Evolutionary conservation across 2,888 invertebrate species (phyloP).

Genomic region (Petrolisthes manimaculis): DNA sequence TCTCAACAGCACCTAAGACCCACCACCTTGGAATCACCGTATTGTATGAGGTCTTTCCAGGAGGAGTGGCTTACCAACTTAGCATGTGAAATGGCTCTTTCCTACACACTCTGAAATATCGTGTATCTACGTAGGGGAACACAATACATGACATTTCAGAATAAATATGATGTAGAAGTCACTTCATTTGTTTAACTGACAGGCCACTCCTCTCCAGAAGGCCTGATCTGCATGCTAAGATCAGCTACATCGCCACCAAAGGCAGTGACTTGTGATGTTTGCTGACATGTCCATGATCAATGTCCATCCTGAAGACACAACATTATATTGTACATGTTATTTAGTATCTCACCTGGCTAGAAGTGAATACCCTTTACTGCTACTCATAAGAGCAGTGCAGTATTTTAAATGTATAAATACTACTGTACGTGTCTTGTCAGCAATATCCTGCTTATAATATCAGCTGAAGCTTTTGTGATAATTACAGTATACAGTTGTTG

Average conservation of each 20-base stretch:
- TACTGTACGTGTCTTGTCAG: constrained; percentile 45
- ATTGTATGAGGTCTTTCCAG: not conserved
- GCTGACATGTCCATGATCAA: constrained; percentile 30
- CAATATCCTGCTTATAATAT: constrained; percentile 50
- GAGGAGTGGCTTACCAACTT: not conserved
- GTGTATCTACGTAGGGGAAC: too few relatives aligned
- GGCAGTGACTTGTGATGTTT: constrained; percentile 6
- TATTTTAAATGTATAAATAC: constrained; percentile 19
- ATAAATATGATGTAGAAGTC: too few relatives aligned
- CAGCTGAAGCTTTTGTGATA: constrained; percentile 57
- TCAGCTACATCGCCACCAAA: not conserved
- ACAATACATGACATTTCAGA: too few relatives aligned
- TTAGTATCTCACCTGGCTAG: constrained; percentile 36
- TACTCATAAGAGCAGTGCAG: constrained; percentile 41
- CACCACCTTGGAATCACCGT: constrained; percentile 47
- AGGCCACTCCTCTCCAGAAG: too few relatives aligned
- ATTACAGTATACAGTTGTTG: constrained; percentile 39
- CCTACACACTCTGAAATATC: too few relatives aligned
- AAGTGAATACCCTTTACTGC: constrained; percentile 39
- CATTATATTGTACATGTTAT: constrained; percentile 1
- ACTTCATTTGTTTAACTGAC: too few relatives aligned
- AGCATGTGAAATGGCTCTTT: not conserved
- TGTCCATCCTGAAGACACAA: constrained; percentile 37
- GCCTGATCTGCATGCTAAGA: too few relatives aligned
- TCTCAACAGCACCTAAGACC: constrained; percentile 35